Base-by-base conservation (phyloP, 2,888 invertebrate species). In the Adela reaumurella region DNA sequence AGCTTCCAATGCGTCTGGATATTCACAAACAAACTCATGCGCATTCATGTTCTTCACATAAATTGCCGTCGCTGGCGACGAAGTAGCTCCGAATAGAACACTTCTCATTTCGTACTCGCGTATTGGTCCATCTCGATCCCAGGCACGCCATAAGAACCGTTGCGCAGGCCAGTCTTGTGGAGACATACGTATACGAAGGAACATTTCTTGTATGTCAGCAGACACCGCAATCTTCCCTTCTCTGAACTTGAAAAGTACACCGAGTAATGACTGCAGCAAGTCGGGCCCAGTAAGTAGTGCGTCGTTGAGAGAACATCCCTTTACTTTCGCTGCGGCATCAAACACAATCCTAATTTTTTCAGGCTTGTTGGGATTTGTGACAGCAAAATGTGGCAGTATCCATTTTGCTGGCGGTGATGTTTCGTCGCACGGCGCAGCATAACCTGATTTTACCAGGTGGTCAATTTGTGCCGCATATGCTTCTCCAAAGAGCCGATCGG, bases 191-290 rank as follows among this genome's bases (percentile, higher is more conserved):
- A 63, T 51, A 35, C 57, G 59, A 2, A 57, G 48, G 43, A 61
- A 63, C 62, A 64, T 62, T 45, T 64, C 60, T 8, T 51, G 51
- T 0, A 65, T 58, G 45, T 65, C 64, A 0, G 54, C 62, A 4
- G 49, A 56, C 1, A 62, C 52, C 0, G 58, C 62, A 1, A 60
- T 45, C 1, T 46, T 44, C 5, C 50, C 28, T 48, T 57, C 52
- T 8, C 62, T 47, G 46, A 63, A 64, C 8, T 58, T 56, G 49
- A 61, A 53, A 2, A 63, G 17, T 1, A 62, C 54, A 1, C 54
- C 54, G 0, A 55, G 35, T 4, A 64, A 44, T 3, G 59, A 52
- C n/a, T 57, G 52, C 2, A 59, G 51, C 1, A 61, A 19, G 41
- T 62, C 61, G 2, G 62, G 58, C 4, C 64, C 59, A 6, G 56